A percentile compares a stretch with the other conserved stretches of the same genome.
phyloP scores from a whole-genome alignment of 2,113 vertebrate species.

The Himantopus leucocephalus region DNA sequence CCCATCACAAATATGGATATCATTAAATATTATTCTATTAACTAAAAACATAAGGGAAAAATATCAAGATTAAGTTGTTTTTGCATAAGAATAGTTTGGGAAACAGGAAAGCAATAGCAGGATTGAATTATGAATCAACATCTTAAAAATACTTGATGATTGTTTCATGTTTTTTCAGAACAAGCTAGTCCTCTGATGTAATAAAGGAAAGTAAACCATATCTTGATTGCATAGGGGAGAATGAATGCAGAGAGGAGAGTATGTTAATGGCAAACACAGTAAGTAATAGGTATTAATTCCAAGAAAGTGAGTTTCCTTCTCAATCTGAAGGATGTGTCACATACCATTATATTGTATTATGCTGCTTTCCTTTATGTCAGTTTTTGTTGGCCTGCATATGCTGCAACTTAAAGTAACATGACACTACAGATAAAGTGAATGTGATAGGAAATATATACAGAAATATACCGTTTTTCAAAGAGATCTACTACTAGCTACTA shows the following conservation, averaged over 20 bases:
- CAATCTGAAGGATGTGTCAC: conserved; percentile 23
- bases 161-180: background rate
- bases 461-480: background rate
- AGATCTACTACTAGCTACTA: background rate
- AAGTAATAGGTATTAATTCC: background rate
- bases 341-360: background rate
- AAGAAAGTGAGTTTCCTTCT: background rate
- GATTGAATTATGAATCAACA: background rate
- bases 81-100: background rate
- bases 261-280: background rate
- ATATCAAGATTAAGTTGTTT: background rate
- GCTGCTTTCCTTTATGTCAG: conserved; percentile 25
- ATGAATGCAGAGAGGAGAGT: background rate
- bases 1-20: background rate
- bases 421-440: conserved; percentile 16
- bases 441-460: background rate
- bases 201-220: background rate
- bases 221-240: background rate
- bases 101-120: background rate
- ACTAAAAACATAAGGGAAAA: background rate
- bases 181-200: background rate
- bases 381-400: conserved; percentile 56
- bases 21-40: background rate
- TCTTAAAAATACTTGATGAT: background rate
- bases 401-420: conserved; percentile 49